Percentiles rank a stretch among this genome's conserved stretches.
Evolutionary conservation across 2,888 invertebrate species (phyloP).

Genomic region (Chalcosyrphus nemorum): DNA sequence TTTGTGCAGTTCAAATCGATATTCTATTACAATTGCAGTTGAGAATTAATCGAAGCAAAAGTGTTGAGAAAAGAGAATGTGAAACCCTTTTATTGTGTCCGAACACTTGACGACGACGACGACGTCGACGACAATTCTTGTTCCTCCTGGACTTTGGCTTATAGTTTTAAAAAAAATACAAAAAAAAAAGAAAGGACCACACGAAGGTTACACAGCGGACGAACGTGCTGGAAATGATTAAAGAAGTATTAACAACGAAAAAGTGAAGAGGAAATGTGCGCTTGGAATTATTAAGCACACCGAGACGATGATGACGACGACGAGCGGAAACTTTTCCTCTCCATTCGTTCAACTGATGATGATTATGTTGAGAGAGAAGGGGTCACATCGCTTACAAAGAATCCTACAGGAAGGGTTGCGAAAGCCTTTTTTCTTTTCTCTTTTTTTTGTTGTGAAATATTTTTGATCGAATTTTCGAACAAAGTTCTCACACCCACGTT

Average conservation of each 20-base stretch:
- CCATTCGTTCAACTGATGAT: conserved; percentile 15
- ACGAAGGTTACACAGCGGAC: conserved; percentile 60
- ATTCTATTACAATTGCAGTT: conserved; percentile 53
- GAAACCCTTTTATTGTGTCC: conserved; percentile 22
- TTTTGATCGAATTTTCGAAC: conserved; percentile 28
- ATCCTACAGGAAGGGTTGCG: background rate
- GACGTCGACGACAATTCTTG: conserved; percentile 34
- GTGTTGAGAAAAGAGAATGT: conserved; percentile 27
- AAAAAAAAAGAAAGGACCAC: conserved; percentile 26
- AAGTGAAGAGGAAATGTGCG: conserved; percentile 46
- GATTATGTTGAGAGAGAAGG: background rate
- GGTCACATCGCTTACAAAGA: background rate
- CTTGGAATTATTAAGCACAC: conserved; percentile 53
- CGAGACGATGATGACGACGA: conserved; percentile 3
- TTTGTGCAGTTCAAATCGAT: conserved; percentile 61
- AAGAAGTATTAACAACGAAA: conserved; percentile 62
- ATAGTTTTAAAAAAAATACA: background rate
- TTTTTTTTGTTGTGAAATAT: background rate
- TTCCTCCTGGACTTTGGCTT: background rate
- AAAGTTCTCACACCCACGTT: conserved; percentile 1
- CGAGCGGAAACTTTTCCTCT: conserved; percentile 48
- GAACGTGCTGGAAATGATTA: conserved; percentile 72
- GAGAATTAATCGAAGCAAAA: background rate
- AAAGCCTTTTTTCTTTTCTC: background rate
- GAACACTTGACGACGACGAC: conserved; percentile 34